These are phyloP conservation scores for Smutsia temminckii DNA, from an alignment of 2,797 vertebrate species.

Conservation along the genomic window DNA sequence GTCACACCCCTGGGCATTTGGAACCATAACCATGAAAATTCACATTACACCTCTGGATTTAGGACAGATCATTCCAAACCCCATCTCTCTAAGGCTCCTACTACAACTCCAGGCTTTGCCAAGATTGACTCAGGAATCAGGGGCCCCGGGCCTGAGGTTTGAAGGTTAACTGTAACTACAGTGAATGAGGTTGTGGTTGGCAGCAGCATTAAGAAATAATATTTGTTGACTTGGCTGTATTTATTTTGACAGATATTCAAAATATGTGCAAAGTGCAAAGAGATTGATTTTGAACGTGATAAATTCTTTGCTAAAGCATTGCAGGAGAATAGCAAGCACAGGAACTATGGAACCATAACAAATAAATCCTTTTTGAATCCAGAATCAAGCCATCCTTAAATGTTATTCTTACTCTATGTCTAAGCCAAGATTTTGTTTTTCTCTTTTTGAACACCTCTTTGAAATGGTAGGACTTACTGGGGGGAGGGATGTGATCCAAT, in stretches of 20 bases:
- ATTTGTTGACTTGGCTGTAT: background rate
- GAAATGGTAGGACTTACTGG: background rate
- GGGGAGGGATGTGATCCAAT: background rate
- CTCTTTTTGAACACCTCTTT: background rate
- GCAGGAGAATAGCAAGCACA: background rate
- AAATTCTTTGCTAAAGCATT: background rate
- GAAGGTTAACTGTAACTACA: background rate
- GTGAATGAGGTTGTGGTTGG: background rate
- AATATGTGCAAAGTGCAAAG: background rate
- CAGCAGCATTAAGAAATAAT: background rate
- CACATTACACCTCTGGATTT: background rate
- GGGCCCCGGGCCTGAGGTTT: background rate
- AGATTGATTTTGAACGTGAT: background rate
- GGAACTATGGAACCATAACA: background rate
- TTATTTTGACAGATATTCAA: slow-evolving; percentile 32
- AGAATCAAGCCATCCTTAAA: background rate
- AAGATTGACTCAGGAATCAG: background rate
- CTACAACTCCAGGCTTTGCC: background rate
- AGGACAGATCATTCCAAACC: background rate
- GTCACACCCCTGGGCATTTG: background rate
- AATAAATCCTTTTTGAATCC: background rate
- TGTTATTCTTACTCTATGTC: background rate
- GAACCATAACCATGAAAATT: background rate
- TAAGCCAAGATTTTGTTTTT: background rate
- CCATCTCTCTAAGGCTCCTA: background rate